Evolutionary conservation across 1,140 invertebrate species (phyloP).

Genomic region (Sweltsa coloradensis): DNA sequence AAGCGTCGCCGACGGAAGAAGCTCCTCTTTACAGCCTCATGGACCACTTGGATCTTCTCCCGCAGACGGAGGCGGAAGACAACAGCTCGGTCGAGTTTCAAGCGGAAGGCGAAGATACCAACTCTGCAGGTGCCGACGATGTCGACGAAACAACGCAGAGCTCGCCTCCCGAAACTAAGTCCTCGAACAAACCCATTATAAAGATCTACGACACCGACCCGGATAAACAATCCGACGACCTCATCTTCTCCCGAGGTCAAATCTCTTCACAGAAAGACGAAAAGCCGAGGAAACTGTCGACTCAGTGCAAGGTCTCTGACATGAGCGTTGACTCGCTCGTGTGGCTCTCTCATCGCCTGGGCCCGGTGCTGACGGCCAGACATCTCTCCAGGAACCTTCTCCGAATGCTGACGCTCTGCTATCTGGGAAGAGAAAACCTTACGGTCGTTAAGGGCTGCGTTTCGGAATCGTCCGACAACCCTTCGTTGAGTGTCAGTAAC

Average conservation of each 20-base stretch:
- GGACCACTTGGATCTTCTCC: conserved; percentile 28
- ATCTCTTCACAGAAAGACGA: conserved; percentile 7
- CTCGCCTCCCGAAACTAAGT: too few species aligned
- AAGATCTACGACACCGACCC: too few species aligned
- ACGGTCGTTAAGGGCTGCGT: conserved; percentile 22
- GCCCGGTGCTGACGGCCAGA: conserved; percentile 83
- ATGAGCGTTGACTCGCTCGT: conserved; percentile 83
- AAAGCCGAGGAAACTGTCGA: conserved; percentile 5
- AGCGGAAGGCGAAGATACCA: too few species aligned
- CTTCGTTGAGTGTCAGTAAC: conserved; percentile 31
- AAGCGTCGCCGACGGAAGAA: conserved; percentile 2
- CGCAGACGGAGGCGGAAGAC: conserved; percentile 5
- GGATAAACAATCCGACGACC: too few species aligned
- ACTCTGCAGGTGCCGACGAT: too few species aligned
- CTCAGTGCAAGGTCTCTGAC: conserved; percentile 55
- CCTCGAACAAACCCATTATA: too few species aligned
- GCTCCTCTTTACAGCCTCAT: conserved; percentile 24
- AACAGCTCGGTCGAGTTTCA: conserved; percentile 7
- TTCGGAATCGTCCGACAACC: background rate
- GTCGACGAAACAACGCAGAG: too few species aligned
- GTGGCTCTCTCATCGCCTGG: conserved; percentile 87
- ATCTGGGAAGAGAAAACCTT: conserved; percentile 74
- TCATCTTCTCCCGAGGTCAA: too few species aligned
- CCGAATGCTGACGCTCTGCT: conserved; percentile 87
- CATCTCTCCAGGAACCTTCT: conserved; percentile 84